Evolutionary conservation across 2,797 vertebrate genomes (phyloP).

Genomic region (Alcedo quadribrachys): DNA sequence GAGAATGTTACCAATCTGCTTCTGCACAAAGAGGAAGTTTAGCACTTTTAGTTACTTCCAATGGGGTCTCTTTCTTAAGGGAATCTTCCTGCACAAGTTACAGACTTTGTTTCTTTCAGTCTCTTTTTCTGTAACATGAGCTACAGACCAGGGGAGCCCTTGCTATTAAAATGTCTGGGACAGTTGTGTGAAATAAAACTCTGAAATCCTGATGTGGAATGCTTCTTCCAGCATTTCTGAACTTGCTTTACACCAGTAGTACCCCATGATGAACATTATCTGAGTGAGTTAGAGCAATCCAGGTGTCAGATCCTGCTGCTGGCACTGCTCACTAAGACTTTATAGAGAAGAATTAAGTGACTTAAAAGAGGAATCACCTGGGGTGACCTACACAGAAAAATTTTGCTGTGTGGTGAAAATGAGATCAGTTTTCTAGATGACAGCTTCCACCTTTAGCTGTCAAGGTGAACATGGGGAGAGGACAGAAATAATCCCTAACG

Average conservation of each 20-base stretch:
- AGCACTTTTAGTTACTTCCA: background rate
- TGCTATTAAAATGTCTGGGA: background rate
- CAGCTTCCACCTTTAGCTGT: background rate
- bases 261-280: background rate
- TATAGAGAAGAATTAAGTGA: background rate
- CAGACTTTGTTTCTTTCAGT: background rate
- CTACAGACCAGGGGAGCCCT: background rate
- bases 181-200: background rate
- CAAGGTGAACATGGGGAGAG: background rate
- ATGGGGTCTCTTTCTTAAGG: background rate
- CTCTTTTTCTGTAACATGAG: background rate
- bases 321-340: background rate
- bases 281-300: background rate
- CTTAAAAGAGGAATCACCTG: background rate
- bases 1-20: background rate
- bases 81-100: background rate
- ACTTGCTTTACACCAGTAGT: background rate
- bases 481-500: background rate
- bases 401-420: background rate
- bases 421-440: background rate
- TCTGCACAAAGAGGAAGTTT: constrained; percentile 21
- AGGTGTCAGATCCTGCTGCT: background rate
- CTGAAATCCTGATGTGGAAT: background rate
- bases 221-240: background rate
- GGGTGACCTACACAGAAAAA: background rate